Percentiles rank a stretch among this genome's conserved stretches.
Evolutionary conservation across 2,113 vertebrate genomes (phyloP).

Genomic region (Cnemophilus loriae): DNA sequence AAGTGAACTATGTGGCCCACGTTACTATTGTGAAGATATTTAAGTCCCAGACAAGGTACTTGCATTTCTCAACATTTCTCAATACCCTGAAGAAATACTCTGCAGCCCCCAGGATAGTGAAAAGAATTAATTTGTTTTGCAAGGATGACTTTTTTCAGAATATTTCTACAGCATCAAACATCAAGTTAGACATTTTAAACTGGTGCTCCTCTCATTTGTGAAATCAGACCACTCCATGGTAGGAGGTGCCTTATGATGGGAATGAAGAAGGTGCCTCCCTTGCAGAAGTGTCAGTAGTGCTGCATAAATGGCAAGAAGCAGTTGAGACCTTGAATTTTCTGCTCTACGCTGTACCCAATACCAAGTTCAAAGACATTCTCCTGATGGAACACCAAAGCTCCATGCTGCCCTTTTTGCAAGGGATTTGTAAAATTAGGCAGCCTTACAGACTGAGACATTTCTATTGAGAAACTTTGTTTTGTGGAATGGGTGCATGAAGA

Average conservation of each 20-base stretch:
- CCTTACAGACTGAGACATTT: not conserved
- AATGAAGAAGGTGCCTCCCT: not conserved
- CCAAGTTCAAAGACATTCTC: not conserved
- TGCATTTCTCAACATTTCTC: not conserved
- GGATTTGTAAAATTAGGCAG: not conserved
- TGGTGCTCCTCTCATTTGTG: not conserved
- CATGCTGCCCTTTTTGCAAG: not conserved
- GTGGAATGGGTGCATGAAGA: not conserved
- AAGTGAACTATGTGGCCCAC: not conserved
- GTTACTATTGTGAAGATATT: not conserved
- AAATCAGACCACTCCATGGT: not conserved
- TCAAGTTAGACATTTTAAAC: not conserved
- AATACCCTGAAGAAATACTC: not conserved
- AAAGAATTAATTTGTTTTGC: not conserved
- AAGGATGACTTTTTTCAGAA: not conserved
- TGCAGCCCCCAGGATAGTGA: not conserved
- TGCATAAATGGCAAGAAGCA: not conserved
- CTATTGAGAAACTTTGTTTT: not conserved
- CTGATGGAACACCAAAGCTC: not conserved
- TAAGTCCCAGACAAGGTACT: not conserved
- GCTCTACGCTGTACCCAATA: rapidly evolving
- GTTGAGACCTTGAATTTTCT: not conserved
- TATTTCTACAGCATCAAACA: not conserved
- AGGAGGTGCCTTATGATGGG: not conserved
- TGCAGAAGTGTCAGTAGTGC: not conserved